These are phyloP conservation scores for Hyppa rectilinea DNA, from an alignment of 2,888 invertebrate genomes.

Conservation along the genomic window DNA sequence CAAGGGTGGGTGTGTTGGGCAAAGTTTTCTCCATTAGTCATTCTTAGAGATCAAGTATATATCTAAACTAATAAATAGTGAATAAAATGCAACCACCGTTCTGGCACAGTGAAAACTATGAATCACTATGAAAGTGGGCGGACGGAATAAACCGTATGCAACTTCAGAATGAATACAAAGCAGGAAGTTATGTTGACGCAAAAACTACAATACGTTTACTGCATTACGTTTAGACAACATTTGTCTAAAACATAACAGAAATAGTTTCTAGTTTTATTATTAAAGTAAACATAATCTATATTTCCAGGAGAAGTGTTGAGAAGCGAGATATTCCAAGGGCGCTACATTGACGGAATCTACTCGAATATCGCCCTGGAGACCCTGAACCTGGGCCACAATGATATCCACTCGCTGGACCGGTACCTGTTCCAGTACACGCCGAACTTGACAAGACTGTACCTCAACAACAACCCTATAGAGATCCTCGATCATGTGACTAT, in stretches of 20 bases:
- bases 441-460: slow-evolving; percentile 90
- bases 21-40: slow-evolving; percentile 31
- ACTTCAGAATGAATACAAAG: slow-evolving; percentile 57
- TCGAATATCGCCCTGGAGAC: slow-evolving; percentile 91
- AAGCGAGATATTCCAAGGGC: slow-evolving; percentile 92
- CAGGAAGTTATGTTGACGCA: slow-evolving; percentile 43
- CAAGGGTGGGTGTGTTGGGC: slow-evolving; percentile 12
- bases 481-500: slow-evolving; percentile 91
- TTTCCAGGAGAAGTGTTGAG: slow-evolving; percentile 91
- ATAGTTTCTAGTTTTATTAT: background rate
- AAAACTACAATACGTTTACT: slow-evolving; percentile 50
- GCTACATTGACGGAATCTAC: slow-evolving; percentile 90
- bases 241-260: slow-evolving; percentile 12
- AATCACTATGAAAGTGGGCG: slow-evolving; percentile 61
- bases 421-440: slow-evolving; percentile 92
- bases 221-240: slow-evolving; percentile 14
- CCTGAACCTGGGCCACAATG: slow-evolving; percentile 92
- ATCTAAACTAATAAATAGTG: slow-evolving; percentile 47
- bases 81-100: slow-evolving; percentile 41
- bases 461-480: slow-evolving; percentile 92
- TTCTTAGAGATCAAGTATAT: slow-evolving; percentile 31
- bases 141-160: slow-evolving; percentile 56
- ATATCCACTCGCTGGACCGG: slow-evolving; percentile 91
- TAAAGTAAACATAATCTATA: slow-evolving; percentile 7
- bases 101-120: slow-evolving; percentile 61